Conservation (phyloP, 1,140 invertebrate species). For the Penaeus chinensis region DNA sequence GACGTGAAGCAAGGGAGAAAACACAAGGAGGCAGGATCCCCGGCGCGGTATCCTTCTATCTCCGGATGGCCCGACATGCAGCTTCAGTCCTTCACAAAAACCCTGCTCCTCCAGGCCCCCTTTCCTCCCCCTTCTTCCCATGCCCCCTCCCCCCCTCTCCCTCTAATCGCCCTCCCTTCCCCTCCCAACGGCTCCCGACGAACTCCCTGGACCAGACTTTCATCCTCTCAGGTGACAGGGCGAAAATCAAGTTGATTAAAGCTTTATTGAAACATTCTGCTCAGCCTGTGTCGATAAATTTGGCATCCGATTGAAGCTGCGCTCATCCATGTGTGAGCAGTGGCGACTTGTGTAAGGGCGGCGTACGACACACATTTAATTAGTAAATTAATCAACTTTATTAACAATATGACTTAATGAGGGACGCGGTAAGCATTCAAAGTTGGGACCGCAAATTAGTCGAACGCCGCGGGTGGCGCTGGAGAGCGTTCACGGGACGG, state of each 20-base stretch:
- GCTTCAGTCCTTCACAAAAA: no score
- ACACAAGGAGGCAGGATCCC: no score
- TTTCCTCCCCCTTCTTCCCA: neutral
- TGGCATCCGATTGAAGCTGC: slow-evolving; percentile 6
- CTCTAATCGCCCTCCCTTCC: neutral
- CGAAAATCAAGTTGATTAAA: slow-evolving; percentile 5
- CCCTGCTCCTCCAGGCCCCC: neutral
- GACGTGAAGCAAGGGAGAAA: no score
- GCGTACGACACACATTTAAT: neutral
- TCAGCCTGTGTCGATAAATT: neutral
- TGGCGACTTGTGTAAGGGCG: neutral
- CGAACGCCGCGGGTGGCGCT: slow-evolving; percentile 24
- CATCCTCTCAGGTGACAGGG: neutral
- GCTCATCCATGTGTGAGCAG: neutral
- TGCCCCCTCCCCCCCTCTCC: neutral
- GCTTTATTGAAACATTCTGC: slow-evolving; percentile 7
- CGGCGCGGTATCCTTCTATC: no score
- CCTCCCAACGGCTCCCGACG: neutral
- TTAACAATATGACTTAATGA: slow-evolving; percentile 42
- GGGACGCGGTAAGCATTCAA: neutral
- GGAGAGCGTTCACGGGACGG: neutral
- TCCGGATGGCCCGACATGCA: no score
- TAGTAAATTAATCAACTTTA: slow-evolving; percentile 39
- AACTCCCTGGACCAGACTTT: neutral
- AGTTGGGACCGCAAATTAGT: slow-evolving; percentile 29